Evolutionary conservation across 2,888 invertebrate genomes (phyloP).

Genomic region (Thymelicus sylvestris): DNA sequence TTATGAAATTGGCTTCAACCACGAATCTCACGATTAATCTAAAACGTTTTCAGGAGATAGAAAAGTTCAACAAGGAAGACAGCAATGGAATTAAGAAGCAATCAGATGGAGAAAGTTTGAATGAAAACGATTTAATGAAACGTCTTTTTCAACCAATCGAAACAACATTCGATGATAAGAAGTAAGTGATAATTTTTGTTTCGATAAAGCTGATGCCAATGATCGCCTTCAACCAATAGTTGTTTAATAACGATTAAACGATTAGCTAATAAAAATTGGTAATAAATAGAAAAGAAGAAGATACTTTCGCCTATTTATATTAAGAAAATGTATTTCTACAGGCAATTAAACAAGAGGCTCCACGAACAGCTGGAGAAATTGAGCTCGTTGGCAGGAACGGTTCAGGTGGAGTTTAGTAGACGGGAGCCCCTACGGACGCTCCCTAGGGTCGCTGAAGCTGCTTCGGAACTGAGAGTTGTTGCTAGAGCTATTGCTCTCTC

Average conservation of each 20-base stretch:
- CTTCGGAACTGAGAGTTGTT: conserved; percentile 50
- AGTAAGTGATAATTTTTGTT: conserved; percentile 11
- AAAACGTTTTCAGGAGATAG: conserved; percentile 51
- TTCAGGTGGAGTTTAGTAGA: conserved; percentile 50
- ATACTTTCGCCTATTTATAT: neutral
- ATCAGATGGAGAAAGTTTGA: neutral
- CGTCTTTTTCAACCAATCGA: conserved; percentile 3
- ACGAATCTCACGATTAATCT: no score
- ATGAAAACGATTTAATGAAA: conserved; percentile 15
- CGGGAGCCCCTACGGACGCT: conserved; percentile 53
- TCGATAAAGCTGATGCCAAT: no score
- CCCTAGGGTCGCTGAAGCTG: conserved; percentile 50
- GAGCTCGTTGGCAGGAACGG: conserved; percentile 50
- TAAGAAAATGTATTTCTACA: neutral
- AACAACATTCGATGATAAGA: neutral
- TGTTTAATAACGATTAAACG: no score
- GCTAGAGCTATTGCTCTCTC: conserved; percentile 49
- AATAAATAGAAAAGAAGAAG: no score
- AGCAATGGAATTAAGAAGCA: conserved; percentile 12
- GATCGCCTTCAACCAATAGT: no score
- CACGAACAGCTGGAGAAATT: conserved; percentile 57
- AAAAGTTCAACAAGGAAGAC: conserved; percentile 43
- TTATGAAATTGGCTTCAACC: no score
- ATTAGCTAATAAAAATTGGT: no score
- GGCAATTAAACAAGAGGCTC: conserved; percentile 47